Percentiles rank a stretch among this genome's conserved stretches.
phyloP scores from a whole-genome alignment of 2,888 invertebrate genomes.

The Sericinus montela region DNA sequence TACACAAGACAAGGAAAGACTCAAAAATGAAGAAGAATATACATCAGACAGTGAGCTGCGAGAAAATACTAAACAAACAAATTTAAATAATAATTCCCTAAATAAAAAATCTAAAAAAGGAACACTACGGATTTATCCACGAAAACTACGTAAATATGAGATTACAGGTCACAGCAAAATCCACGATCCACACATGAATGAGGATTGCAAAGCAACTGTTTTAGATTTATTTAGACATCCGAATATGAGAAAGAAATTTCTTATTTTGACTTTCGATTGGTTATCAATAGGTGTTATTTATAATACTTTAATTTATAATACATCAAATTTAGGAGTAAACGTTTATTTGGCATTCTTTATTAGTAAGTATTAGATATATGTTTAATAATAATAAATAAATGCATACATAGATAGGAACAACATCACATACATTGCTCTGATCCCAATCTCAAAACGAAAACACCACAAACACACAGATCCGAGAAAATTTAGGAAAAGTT shows the following conservation, averaged over 20 bases:
- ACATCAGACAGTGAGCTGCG: neutral
- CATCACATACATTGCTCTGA: too few species aligned
- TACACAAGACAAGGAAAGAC: slow-evolving; percentile 42
- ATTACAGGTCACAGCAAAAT: slow-evolving; percentile 47
- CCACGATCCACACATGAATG: slow-evolving; percentile 64
- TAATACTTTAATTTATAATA: slow-evolving; percentile 83
- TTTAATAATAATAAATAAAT: too few species aligned
- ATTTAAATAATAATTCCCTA: neutral
- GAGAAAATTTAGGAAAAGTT: too few species aligned
- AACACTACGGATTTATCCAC: slow-evolving; percentile 54
- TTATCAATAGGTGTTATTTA: slow-evolving; percentile 83
- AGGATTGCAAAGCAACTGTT: slow-evolving; percentile 75
- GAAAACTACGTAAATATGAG: slow-evolving; percentile 50
- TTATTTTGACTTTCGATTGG: slow-evolving; percentile 83
- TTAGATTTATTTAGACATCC: slow-evolving; percentile 82
- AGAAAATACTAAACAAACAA: neutral
- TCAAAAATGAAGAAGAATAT: slow-evolving; percentile 20
- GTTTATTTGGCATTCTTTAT: slow-evolving; percentile 84
- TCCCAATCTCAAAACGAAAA: too few species aligned
- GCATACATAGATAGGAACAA: too few species aligned
- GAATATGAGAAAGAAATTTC: slow-evolving; percentile 82
- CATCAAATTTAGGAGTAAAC: slow-evolving; percentile 83
- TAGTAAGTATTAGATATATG: slow-evolving; percentile 68
- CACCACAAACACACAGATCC: too few species aligned
- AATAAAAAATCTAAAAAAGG: slow-evolving; percentile 47